Evolutionary conservation across 2,113 vertebrate species (phyloP), one percentile per base, ranked within the genome.

Genomic region (Proterorhinus semilunaris): DNA sequence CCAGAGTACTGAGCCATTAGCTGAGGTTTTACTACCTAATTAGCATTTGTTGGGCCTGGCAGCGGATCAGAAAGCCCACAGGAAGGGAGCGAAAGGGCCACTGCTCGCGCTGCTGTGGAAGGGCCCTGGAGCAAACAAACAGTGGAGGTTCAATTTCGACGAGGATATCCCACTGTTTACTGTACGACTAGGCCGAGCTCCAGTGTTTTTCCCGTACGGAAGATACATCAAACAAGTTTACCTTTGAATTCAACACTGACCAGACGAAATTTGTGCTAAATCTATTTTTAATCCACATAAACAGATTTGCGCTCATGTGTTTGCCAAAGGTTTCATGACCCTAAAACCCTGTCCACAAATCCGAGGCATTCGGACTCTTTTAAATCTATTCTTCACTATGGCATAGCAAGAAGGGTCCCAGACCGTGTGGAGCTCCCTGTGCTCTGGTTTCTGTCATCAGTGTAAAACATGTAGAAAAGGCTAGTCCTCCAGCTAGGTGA

Each of bases 1-100:
- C 84, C 17, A 71, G 81, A 78, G 83, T 85, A 74, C 86, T 68
- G 82, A 88, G 78, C 71, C 75, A 79, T 84, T 76, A 85, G 77
- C 62, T 10, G 11, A 66, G 48, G 58, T 80, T 86, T 86, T 81
- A 85, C 86, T 78, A 86, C 75, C 79, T 70, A 83, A 83, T 88
- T 87, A 85, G 42, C 79, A 73, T 86, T 81, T 12, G 47, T 68
- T 58, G 5, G 10, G 67, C 69, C 2, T 62, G 85, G 78, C 80
- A 78, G 68, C 64, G 62, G 46, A 78, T 69, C 83, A 87, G 55
- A 58, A 47, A 67, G 27, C 49, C 55, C 63, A 65, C 74, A 70
- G 52, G 70, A 46, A 67, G 21, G 53, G 71, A 6, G 21, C 15
- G 53, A 74, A 73, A 62, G 52, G 62, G 44, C n/a, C 5, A 10